Evolutionary conservation across 2,797 vertebrate species (phyloP).

Genomic region (Sphaeramia orbicularis): DNA sequence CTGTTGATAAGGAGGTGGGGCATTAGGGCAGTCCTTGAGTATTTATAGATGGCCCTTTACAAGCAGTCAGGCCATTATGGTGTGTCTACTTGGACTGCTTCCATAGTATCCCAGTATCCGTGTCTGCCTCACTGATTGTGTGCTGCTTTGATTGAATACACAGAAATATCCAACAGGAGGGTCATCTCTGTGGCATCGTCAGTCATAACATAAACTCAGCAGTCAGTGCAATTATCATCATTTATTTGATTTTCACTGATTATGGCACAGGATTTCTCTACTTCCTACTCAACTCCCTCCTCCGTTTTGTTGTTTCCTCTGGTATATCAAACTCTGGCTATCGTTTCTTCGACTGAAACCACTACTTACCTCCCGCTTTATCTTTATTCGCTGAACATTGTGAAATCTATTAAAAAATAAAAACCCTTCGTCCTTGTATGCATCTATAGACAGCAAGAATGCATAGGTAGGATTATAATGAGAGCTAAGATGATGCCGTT

Average conservation of each 20-base stretch:
- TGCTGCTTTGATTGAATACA: constrained; percentile 35
- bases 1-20: constrained; percentile 77
- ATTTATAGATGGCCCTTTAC: constrained; percentile 82
- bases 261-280: constrained; percentile 13
- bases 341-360: not conserved
- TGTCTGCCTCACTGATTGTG: constrained; percentile 39
- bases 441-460: not conserved
- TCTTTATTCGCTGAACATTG: not conserved
- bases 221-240: not conserved
- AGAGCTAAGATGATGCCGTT: not conserved
- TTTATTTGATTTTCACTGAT: constrained; percentile 2
- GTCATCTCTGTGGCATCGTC: constrained; percentile 2
- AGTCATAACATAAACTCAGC: too few species aligned
- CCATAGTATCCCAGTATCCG: constrained; percentile 50
- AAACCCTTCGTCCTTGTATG: not conserved
- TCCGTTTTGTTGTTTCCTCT: constrained; percentile 27
- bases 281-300: constrained; percentile 17
- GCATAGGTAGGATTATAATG: not conserved
- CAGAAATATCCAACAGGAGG: constrained; percentile 40
- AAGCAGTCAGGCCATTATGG: constrained; percentile 71
- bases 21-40: constrained; percentile 81
- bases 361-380: constrained; percentile 3
- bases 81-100: constrained; percentile 74
- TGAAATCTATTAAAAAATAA: not conserved
- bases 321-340: constrained; percentile 18